phyloP scores from a whole-genome alignment of 2,113 vertebrate genomes.

The Loxodonta africana region DNA sequence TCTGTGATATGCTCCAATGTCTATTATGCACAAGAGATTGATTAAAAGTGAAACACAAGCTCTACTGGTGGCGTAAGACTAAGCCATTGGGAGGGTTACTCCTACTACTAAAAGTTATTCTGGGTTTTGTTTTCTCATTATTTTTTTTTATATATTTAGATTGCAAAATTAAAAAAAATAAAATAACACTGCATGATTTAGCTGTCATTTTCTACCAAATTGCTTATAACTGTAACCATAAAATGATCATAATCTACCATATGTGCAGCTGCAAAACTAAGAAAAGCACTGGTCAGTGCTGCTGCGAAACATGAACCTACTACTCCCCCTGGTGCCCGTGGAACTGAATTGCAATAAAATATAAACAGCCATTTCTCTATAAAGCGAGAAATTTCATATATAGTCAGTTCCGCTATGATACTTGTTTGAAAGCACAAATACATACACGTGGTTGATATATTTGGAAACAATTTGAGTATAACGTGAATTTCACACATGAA shows the following conservation, averaged over 20 bases:
- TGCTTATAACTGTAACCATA: slow-evolving; percentile 92
- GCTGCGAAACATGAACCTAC: slow-evolving; percentile 77
- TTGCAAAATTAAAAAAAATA: slow-evolving; percentile 91
- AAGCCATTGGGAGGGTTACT: slow-evolving; percentile 68
- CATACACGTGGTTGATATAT: neutral
- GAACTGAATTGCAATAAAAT: slow-evolving; percentile 83
- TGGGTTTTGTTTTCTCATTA: slow-evolving; percentile 78
- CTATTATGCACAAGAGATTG: slow-evolving; percentile 65
- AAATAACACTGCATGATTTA: slow-evolving; percentile 90
- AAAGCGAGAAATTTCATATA: slow-evolving; percentile 6
- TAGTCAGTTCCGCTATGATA: neutral
- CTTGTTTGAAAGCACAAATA: slow-evolving; percentile 63
- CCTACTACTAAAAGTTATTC: slow-evolving; percentile 74
- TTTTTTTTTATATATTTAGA: slow-evolving; percentile 86
- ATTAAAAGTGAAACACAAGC: slow-evolving; percentile 74
- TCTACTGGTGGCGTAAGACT: slow-evolving; percentile 28
- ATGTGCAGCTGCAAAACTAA: slow-evolving; percentile 87
- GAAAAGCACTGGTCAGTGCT: slow-evolving; percentile 85
- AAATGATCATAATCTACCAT: slow-evolving; percentile 90
- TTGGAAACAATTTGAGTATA: neutral
- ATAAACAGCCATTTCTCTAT: slow-evolving; percentile 60
- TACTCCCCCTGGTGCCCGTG: slow-evolving; percentile 85
- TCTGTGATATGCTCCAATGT: slow-evolving; percentile 66
- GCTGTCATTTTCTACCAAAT: slow-evolving; percentile 90
- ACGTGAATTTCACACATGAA: neutral